Evolutionary conservation across 2,888 invertebrate genomes (phyloP).

Genomic region (Platycheirus rosarum): DNA sequence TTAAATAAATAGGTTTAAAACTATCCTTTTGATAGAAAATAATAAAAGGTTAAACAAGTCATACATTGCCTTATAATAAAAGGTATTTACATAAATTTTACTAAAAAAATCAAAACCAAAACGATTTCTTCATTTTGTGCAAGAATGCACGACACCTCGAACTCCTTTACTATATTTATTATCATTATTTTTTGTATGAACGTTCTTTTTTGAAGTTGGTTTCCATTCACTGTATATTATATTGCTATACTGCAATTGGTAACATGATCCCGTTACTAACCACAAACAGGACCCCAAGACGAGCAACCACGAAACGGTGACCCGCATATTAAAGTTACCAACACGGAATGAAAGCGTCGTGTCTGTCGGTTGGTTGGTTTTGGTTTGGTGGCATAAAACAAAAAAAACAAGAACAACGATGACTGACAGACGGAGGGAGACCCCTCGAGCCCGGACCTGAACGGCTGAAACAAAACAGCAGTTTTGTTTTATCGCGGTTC

Average conservation of each 20-base stretch:
- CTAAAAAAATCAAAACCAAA: too few relatives aligned
- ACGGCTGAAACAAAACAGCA: conserved; percentile 21
- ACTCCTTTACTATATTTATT: not conserved
- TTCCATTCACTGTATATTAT: conserved; percentile 12
- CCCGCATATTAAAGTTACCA: conserved; percentile 30
- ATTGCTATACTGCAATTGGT: conserved; percentile 51
- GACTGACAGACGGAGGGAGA: conserved; percentile 9
- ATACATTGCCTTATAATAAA: too few relatives aligned
- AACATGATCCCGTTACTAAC: conserved; percentile 62
- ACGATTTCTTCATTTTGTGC: too few relatives aligned
- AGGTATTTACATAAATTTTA: too few relatives aligned
- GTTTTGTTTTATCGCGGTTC: conserved; percentile 42
- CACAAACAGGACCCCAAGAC: conserved; percentile 25
- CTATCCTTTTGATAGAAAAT: too few relatives aligned
- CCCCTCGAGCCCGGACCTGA: too few relatives aligned
- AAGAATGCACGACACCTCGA: not conserved
- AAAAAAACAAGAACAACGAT: conserved; percentile 16
- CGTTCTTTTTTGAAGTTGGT: not conserved
- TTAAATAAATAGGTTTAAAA: too few relatives aligned
- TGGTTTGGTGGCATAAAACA: not conserved
- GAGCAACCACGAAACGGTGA: conserved; percentile 10
- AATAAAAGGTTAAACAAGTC: too few relatives aligned
- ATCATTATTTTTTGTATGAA: not conserved
- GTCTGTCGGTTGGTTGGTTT: not conserved
- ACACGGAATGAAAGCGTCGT: conserved; percentile 22